These are phyloP conservation scores for Corapipo altera DNA, from an alignment of 2,113 vertebrate genomes.

Conservation along the genomic window DNA sequence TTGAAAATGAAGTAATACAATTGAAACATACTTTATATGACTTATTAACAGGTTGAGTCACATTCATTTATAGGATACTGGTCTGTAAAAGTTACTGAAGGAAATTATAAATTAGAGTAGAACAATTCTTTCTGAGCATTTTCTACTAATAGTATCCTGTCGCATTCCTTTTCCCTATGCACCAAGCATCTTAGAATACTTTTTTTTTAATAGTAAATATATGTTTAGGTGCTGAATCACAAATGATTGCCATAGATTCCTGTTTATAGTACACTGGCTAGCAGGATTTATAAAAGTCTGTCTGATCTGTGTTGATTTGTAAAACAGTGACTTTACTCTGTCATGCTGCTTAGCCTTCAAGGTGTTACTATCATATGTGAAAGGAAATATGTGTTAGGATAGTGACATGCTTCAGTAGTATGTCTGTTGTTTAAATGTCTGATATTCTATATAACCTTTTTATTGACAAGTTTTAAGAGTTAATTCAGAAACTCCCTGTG, in stretches of 20 bases:
- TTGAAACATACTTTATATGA: neutral
- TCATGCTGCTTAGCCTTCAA: neutral
- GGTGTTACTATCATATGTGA: slow-evolving; percentile 4
- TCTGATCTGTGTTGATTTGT: neutral
- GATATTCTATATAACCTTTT: neutral
- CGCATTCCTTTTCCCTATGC: neutral
- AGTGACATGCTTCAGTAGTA: neutral
- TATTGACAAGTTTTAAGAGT: neutral
- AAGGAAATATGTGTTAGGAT: neutral
- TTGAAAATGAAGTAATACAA: neutral
- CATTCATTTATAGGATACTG: neutral
- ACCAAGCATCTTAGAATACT: neutral
- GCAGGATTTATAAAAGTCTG: neutral
- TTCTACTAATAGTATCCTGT: neutral
- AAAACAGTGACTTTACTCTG: neutral
- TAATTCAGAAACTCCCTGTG: neutral
- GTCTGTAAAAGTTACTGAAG: neutral
- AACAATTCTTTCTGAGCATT: neutral
- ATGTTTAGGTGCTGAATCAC: neutral
- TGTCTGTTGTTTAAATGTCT: neutral
- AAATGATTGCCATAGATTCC: neutral
- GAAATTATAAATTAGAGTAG: neutral
- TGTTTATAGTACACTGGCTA: neutral
- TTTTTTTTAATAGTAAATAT: neutral
- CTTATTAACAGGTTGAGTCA: neutral